These are phyloP conservation scores for Tetranychus piercei DNA, from an alignment of 2,888 invertebrate species.

Conservation along the genomic window DNA sequence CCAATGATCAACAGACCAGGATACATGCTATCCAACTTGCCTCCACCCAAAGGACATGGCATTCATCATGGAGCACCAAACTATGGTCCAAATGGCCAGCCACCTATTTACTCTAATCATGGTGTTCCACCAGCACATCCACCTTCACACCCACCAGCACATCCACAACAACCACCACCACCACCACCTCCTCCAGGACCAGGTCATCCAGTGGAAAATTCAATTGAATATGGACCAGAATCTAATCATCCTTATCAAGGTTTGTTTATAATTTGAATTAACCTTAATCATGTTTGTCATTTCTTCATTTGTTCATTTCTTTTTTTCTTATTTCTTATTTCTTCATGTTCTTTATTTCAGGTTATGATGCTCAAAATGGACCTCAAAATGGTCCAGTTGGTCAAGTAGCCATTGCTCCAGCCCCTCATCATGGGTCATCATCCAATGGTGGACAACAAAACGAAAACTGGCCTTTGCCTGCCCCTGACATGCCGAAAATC, in stretches of 20 bases:
- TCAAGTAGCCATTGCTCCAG: neutral
- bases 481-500: constrained; percentile 68
- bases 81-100: no score
- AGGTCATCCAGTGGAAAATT: constrained; percentile 1
- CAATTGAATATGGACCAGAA: constrained; percentile 8
- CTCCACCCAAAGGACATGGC: neutral
- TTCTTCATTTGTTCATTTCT: neutral
- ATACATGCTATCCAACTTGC: neutral
- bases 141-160: neutral
- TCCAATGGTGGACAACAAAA: neutral
- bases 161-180: neutral
- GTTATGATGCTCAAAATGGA: constrained; percentile 11
- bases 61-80: neutral
- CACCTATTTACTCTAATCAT: neutral
- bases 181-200: neutral
- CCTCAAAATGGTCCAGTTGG: neutral
- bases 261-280: neutral
- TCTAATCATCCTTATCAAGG: neutral
- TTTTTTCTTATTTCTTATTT: neutral
- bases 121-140: neutral
- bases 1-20: neutral
- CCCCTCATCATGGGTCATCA: neutral
- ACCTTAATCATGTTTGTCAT: neutral
- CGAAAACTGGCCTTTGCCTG: constrained; percentile 10
- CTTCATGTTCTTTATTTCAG: neutral